Evolutionary conservation across 2,888 invertebrate species (phyloP), one percentile per base, ranked within the genome.

Genomic region (Macrophya annulata): DNA sequence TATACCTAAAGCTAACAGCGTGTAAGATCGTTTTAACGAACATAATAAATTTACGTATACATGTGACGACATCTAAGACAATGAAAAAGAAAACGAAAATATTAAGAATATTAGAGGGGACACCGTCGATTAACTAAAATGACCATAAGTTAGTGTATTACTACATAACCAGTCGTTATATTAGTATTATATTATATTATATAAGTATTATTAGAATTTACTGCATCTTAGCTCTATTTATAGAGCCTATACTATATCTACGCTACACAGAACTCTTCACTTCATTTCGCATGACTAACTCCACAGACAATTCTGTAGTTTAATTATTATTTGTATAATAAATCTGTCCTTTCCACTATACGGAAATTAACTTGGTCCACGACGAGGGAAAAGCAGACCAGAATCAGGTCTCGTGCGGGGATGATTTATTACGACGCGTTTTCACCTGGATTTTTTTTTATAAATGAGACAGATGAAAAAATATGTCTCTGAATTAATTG

Each of bases 281-380:
- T 72, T 43, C 72, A 72, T 72, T 45, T 72, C 45, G 72, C 40
- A 72, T 72, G 72, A 72, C 40, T 45, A 40, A 45, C 43, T 45
- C 37, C 37, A 17, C 68, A 17, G 37, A 37, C 65, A 25, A 65
- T 65, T 31, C 12, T 12, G 65, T 68, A 17, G 68, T 68, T 25
- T 68, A 37, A 68, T 68, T 68, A 25, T 17, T 15, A 37, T 37
- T 68, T 5, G 68, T 37, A 68, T 68, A 68, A 68, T 68, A 68
- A 37, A 68, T 68, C 68, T 37, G 68, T 68, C 68, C 12, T 68
- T 17, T 15, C 15, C 17, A 68, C 68, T 15, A 25, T 17, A 31
- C 31, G 68, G 68, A 37, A 37, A 68, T 68, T 17, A 37, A 37
- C n/a, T 68, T 68, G 12, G 12, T 1, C 68, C 4, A 4, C 37